Evolutionary conservation across 2,113 vertebrate genomes (phyloP).

Genomic region (Daphoenositta chrysoptera): DNA sequence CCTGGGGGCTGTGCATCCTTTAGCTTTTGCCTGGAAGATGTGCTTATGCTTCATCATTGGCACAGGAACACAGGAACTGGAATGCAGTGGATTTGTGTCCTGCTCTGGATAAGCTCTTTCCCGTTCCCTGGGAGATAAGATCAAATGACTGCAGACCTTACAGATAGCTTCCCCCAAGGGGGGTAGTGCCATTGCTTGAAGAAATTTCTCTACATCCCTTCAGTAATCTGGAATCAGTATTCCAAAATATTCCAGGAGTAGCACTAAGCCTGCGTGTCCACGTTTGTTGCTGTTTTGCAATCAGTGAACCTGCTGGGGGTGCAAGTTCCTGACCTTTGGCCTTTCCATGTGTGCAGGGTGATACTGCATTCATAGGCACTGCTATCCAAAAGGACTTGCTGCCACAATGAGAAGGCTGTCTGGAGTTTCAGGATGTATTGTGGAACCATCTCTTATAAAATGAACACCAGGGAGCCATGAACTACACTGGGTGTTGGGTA

Average conservation of each 20-base stretch:
- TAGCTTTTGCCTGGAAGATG: not conserved
- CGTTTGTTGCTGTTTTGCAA: not conserved
- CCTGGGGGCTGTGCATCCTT: not conserved
- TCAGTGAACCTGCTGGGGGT: not conserved
- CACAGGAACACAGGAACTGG: rapidly evolving
- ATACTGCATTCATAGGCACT: rapidly evolving
- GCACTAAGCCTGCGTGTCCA: rapidly evolving
- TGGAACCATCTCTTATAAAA: not conserved
- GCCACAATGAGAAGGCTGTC: not conserved
- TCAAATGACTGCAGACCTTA: not conserved
- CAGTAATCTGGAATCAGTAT: not conserved
- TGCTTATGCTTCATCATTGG: rapidly evolving
- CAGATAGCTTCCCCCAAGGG: not conserved
- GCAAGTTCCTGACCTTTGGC: not conserved
- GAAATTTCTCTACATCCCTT: not conserved
- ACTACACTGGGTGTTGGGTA: rapidly evolving
- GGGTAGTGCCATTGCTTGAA: not conserved
- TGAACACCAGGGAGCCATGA: rapidly evolving
- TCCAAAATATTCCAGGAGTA: not conserved
- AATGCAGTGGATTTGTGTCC: not conserved
- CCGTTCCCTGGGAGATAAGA: not conserved
- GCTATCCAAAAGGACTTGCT: not conserved
- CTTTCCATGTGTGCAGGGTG: rapidly evolving
- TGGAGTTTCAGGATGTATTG: not conserved
- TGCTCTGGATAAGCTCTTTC: not conserved